These are phyloP conservation scores for Melikaiella ostensackeni DNA, from an alignment of 2,888 invertebrate genomes.

Conservation along the genomic window DNA sequence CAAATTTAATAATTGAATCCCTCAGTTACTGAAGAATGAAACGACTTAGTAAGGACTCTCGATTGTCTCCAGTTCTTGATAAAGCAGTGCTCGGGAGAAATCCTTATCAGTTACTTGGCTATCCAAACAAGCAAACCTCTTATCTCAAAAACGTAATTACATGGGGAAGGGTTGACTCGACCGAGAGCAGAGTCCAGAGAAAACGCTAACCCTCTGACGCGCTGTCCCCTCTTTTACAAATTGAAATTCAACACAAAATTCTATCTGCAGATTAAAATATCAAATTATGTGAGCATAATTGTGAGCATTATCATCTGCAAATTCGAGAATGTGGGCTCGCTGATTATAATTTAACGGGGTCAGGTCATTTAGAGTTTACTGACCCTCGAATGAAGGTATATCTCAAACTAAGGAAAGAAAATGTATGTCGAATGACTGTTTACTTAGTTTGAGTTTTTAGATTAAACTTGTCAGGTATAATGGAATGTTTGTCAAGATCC, in stretches of 20 bases:
- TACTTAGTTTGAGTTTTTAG: constrained; percentile 11
- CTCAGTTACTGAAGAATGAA: too few species aligned
- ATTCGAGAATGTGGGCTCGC: constrained; percentile 3
- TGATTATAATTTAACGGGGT: neutral
- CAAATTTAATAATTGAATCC: neutral
- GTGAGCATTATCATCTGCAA: neutral
- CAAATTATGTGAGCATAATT: constrained; percentile 1
- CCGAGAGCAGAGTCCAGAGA: constrained; percentile 3
- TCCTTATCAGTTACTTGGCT: constrained; percentile 34
- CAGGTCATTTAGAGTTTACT: constrained; percentile 8
- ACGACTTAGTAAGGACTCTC: too few species aligned
- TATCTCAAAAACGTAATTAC: neutral
- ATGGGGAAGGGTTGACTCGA: constrained; percentile 4
- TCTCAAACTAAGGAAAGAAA: constrained; percentile 20
- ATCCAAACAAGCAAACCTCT: constrained; percentile 11
- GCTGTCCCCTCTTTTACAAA: neutral
- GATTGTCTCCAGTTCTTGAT: constrained; percentile 14
- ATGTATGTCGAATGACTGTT: constrained; percentile 35
- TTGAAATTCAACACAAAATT: neutral
- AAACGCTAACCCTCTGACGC: constrained; percentile 14
- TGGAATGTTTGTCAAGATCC: constrained; percentile 12
- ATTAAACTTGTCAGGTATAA: constrained; percentile 23
- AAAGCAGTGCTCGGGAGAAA: constrained; percentile 30
- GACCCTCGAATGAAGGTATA: neutral
- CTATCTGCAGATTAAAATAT: neutral